Conservation (phyloP, 2,888 invertebrate species). For the Cremastinae sp. region DNA sequence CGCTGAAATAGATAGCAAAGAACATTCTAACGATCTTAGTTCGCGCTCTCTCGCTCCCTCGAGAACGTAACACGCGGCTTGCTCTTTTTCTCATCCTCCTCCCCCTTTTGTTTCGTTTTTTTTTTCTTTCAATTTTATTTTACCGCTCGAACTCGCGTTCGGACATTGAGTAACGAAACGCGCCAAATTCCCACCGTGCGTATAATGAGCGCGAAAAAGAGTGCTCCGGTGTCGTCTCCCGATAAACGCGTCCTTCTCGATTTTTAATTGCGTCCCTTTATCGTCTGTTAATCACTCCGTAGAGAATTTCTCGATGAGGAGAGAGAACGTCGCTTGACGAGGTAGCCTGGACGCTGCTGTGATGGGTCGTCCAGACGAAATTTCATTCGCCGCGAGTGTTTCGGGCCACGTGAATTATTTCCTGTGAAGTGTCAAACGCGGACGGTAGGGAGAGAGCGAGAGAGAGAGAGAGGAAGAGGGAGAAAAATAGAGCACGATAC, state of each 20-base stretch:
- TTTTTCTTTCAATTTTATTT: conserved; percentile 7
- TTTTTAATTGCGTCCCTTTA: too few relatives aligned
- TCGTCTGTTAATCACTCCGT: too few relatives aligned
- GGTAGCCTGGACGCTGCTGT: conserved; percentile 42
- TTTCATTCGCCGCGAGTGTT: conserved; percentile 52
- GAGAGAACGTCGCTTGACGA: conserved; percentile 8
- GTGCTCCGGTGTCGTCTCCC: too few relatives aligned
- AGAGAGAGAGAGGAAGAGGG: too few relatives aligned
- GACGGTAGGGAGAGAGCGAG: too few relatives aligned
- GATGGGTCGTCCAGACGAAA: conserved; percentile 53
- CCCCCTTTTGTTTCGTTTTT: neutral
- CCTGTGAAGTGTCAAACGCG: conserved; percentile 51
- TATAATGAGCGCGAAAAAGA: too few relatives aligned
- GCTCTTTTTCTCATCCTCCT: conserved; percentile 11
- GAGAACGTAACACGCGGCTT: conserved; percentile 54
- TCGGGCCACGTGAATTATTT: conserved; percentile 48
- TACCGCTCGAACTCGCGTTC: neutral
- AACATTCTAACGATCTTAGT: conserved; percentile 58
- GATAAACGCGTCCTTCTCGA: conserved; percentile 1
- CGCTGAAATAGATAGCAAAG: conserved; percentile 59
- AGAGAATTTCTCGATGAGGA: too few relatives aligned
- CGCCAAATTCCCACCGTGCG: too few relatives aligned
- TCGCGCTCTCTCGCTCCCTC: conserved; percentile 33
- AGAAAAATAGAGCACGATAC: conserved; percentile 1
- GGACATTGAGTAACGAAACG: conserved; percentile 10